Percentiles rank a stretch among this genome's conserved stretches.
Conservation (phyloP, 2,888 invertebrate genomes). For the Anaspis maculata region DNA sequence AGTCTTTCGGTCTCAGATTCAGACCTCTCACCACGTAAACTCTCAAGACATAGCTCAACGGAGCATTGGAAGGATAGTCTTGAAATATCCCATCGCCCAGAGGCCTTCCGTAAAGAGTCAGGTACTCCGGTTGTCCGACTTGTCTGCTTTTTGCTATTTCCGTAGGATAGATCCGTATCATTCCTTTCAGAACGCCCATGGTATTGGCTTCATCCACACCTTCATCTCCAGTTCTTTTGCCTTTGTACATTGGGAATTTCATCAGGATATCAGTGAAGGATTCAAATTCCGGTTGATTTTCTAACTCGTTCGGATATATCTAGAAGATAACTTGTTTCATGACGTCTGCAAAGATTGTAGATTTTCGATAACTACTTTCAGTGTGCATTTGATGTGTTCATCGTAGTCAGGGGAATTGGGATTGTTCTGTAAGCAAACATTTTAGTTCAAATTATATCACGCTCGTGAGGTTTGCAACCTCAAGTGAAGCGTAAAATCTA, state of each 20-base stretch:
- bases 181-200: slow-evolving; percentile 34
- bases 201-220: slow-evolving; percentile 43
- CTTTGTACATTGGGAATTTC: slow-evolving; percentile 54
- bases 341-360: no score
- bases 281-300: slow-evolving; percentile 56
- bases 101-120: slow-evolving; percentile 46
- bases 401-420: no score
- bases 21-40: slow-evolving; percentile 69
- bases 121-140: slow-evolving; percentile 41
- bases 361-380: no score
- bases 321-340: slow-evolving; percentile 15
- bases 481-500: slow-evolving; percentile 44
- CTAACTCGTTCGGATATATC: slow-evolving; percentile 56
- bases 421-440: no score
- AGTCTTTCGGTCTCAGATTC: slow-evolving; percentile 63
- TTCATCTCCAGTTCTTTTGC: slow-evolving; percentile 45
- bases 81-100: slow-evolving; percentile 52
- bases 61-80: slow-evolving; percentile 54
- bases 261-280: slow-evolving; percentile 60
- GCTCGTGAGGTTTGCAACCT: no score
- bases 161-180: slow-evolving; percentile 52
- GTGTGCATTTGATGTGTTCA: no score
- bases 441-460: background rate
- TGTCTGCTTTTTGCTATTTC: slow-evolving; percentile 65
- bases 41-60: slow-evolving; percentile 57